Base-by-base conservation (phyloP, 2,113 vertebrate genomes). In the Chauna torquata region DNA sequence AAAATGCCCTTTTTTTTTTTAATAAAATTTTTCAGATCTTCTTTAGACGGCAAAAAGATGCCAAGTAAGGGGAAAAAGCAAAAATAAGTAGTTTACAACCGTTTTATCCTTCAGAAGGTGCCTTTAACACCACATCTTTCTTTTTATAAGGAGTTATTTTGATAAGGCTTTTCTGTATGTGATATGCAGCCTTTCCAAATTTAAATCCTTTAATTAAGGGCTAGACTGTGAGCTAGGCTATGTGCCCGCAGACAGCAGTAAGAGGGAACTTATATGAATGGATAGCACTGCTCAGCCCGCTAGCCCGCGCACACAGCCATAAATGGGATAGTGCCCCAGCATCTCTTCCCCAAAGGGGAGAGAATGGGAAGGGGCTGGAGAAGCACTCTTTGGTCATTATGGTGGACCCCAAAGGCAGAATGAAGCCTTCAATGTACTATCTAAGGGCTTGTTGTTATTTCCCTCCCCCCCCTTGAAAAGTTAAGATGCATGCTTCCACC, bases 121-220 rank as follows among this genome's bases (percentile, higher is more conserved):
- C 54, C 36, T 90, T 88, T 54, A 77, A 42, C 19, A 59, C 94
- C 52, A 79, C 5, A 9, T 54, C 57, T 95, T 71, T 58, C 94
- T 91, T 94, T 64, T 71, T 47, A 64, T 11, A 71, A 4, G 10
- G 72, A 75, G 89, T 59, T 66, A 71, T 89, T 96, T 91, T 82
- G 86, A 84, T 94, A 88, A 76, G 32, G 44, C 19, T 79, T 76
- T 94, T 71, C 78, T 65, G 7, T 55, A 65, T 47, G 52, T 12
- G 23, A 79, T 91, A 78, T 10, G 55, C 24, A 49, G 28, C 34
- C 66, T 76, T 90, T 93, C 76, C 54, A 83, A 49, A 40, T 82
- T 74, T 36, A 91, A 78, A 86, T 79, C 89, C 83, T 86, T 79
- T 78, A 62, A 75, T 91, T 66, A 91, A 82, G 47, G 55, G 47